A percentile compares a stretch with the other conserved stretches of the same genome.
Evolutionary conservation across 2,797 vertebrate species (phyloP).

Genomic region (Mormyrus hasselquistii): DNA sequence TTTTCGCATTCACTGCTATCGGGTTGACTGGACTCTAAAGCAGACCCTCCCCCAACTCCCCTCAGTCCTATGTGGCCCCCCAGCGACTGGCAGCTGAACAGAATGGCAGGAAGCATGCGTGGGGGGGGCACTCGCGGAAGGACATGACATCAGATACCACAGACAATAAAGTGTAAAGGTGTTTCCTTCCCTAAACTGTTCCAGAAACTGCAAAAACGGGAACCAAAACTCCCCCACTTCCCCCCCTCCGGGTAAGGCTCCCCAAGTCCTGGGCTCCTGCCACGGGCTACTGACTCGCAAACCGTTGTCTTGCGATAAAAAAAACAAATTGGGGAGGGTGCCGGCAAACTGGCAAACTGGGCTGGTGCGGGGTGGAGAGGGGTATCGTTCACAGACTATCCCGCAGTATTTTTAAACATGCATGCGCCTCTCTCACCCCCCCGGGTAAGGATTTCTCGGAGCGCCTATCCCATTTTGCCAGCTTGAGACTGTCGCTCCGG

Average conservation of each 20-base stretch:
- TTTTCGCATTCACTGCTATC: not conserved
- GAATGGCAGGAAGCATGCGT: conserved; percentile 76
- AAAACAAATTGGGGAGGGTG: conserved; percentile 36
- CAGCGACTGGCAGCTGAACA: conserved; percentile 54
- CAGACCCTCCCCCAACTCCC: conserved; percentile 22
- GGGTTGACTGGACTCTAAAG: conserved; percentile 44
- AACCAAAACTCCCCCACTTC: conserved; percentile 80
- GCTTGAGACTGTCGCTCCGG: not conserved
- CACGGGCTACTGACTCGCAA: conserved; percentile 37
- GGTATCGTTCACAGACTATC: not conserved
- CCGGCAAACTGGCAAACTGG: conserved; percentile 26
- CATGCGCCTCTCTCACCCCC: not conserved
- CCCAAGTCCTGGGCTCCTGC: conserved; percentile 47
- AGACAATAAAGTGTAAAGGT: conserved; percentile 82
- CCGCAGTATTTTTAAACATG: not conserved
- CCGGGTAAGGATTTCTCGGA: not conserved
- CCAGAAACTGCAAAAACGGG: conserved; percentile 74
- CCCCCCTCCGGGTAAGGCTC: conserved; percentile 52
- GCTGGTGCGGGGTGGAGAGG: not conserved
- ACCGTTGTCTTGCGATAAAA: conserved; percentile 38
- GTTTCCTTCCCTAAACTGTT: conserved; percentile 81
- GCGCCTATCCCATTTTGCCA: not conserved
- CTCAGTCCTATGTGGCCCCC: conserved; percentile 27
- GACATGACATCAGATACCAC: conserved; percentile 77
- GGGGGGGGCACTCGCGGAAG: conserved; percentile 66